phyloP scores from a whole-genome alignment of 1,140 invertebrate species.

The Drusus annulatus region DNA sequence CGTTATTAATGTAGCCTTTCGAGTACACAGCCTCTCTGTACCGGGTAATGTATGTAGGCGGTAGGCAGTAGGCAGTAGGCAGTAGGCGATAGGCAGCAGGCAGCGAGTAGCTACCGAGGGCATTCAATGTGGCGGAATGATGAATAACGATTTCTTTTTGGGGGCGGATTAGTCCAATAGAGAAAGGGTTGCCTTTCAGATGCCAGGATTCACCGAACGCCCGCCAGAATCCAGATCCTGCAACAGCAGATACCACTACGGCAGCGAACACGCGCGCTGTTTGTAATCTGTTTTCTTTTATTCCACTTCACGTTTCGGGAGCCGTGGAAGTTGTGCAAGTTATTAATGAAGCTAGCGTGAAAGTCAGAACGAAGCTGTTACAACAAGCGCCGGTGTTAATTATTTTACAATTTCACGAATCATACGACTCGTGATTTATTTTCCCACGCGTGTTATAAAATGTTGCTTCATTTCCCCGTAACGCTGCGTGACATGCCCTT shows the following conservation, averaged over 20 bases:
- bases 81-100: too few species aligned
- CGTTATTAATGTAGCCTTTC: conserved; percentile 27
- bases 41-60: not conserved
- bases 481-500: conserved; percentile 3
- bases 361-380: not conserved
- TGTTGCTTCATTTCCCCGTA: not conserved
- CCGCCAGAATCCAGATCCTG: too few species aligned
- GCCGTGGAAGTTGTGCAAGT: not conserved
- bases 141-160: conserved; percentile 25
- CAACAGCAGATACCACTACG: too few species aligned
- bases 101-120: not conserved
- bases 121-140: conserved; percentile 6
- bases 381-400: not conserved
- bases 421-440: conserved; percentile 20
- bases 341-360: conserved; percentile 35
- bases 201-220: not conserved
- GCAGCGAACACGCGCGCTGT: not conserved
- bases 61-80: too few species aligned
- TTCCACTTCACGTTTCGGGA: not conserved
- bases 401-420: not conserved
- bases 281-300: conserved; percentile 29
- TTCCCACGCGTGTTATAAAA: conserved; percentile 13
- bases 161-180: conserved; percentile 7
- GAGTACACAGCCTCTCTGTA: not conserved
- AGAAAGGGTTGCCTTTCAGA: not conserved